Percentiles rank a stretch among this genome's conserved stretches.
Conservation (phyloP, 2,113 vertebrate genomes). For the Mustelus asterias region DNA sequence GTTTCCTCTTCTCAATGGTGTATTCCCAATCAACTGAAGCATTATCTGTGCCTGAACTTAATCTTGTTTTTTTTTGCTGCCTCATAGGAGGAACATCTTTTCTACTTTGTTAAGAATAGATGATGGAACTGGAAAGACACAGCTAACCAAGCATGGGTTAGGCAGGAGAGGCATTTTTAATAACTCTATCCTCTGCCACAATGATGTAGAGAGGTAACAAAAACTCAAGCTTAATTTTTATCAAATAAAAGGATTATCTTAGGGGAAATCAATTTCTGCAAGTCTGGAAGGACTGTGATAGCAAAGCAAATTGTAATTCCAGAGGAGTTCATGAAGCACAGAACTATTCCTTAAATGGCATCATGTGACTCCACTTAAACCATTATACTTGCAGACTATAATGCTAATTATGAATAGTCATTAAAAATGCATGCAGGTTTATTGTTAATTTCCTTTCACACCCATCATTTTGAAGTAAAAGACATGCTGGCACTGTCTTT, state of each 20-base stretch:
- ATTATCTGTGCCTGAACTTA: neutral
- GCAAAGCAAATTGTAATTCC: neutral
- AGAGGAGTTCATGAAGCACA: neutral
- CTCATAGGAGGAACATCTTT: neutral
- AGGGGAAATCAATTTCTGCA: conserved; percentile 27
- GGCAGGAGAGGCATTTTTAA: neutral
- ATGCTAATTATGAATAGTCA: neutral
- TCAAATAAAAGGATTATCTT: neutral
- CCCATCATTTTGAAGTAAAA: neutral
- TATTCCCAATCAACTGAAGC: neutral
- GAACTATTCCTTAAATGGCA: neutral
- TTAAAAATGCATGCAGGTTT: neutral
- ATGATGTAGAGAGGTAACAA: neutral
- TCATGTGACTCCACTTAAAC: neutral
- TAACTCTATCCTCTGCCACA: neutral
- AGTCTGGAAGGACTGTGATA: neutral
- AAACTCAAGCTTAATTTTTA: neutral
- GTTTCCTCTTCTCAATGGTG: neutral
- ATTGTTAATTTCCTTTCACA: neutral
- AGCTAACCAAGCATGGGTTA: neutral
- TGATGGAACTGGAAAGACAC: neutral
- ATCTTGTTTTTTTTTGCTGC: neutral
- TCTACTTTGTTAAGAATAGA: neutral
- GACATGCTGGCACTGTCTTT: neutral
- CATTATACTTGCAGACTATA: neutral